Percentiles rank a stretch among this genome's conserved stretches.
Evolutionary conservation across 2,113 vertebrate genomes (phyloP).

Genomic region (Lota lota): DNA sequence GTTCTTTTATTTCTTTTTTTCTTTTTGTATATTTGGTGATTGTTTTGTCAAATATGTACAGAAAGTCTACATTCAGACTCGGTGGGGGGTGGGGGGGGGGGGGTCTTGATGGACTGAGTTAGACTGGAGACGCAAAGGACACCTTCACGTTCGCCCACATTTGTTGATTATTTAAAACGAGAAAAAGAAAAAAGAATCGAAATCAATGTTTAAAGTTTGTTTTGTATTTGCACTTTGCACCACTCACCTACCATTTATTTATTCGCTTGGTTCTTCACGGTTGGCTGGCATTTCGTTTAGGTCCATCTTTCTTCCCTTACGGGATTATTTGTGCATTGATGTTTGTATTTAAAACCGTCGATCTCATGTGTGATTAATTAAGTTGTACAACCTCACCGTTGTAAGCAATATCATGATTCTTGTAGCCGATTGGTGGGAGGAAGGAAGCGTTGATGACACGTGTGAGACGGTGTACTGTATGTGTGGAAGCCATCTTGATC

Average conservation of each 20-base stretch:
- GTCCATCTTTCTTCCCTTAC: constrained; percentile 79
- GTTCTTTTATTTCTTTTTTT: constrained; percentile 76
- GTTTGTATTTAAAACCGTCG: constrained; percentile 93
- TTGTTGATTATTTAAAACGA: constrained; percentile 88
- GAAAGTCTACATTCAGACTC: constrained; percentile 92
- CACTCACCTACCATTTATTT: constrained; percentile 96
- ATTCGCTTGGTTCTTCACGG: constrained; percentile 88
- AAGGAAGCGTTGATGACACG: constrained; percentile 53
- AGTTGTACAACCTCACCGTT: constrained; percentile 92
- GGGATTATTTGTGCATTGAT: constrained; percentile 94
- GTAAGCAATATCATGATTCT: constrained; percentile 98
- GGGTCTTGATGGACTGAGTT: constrained; percentile 86
- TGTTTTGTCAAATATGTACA: constrained; percentile 99
- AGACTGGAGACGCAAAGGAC: constrained; percentile 67
- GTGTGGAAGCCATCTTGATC: constrained; percentile 84
- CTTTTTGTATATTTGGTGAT: constrained; percentile 99
- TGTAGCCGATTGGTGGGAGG: constrained; percentile 78
- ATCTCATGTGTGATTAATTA: constrained; percentile 85
- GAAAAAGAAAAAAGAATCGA: constrained; percentile 67
- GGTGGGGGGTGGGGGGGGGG: constrained; percentile 77
- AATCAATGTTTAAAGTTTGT: constrained; percentile 67
- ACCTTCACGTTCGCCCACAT: constrained; percentile 81
- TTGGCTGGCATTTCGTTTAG: constrained; percentile 87
- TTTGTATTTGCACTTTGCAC: constrained; percentile 98
- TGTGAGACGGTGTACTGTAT: constrained; percentile 53